Percentiles rank a stretch among this genome's conserved stretches.
Conservation (phyloP, 2,888 invertebrate species). For the Clivina fossor region DNA sequence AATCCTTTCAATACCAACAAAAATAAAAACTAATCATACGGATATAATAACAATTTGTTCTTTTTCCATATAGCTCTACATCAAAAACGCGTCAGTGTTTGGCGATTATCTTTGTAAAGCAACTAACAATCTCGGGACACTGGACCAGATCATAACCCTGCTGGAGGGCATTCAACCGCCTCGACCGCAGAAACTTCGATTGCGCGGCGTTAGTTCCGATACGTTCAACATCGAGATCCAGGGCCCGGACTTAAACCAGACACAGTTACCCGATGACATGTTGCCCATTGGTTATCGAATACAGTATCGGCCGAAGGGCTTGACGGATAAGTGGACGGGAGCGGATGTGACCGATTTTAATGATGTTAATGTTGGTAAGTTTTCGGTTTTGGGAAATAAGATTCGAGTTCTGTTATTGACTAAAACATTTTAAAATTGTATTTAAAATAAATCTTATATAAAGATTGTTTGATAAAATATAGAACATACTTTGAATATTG, state of each 20-base stretch:
- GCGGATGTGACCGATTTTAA: slow-evolving; percentile 24
- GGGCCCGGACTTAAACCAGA: slow-evolving; percentile 42
- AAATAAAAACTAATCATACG: too few species aligned
- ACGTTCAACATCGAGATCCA: slow-evolving; percentile 46
- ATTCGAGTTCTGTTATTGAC: too few species aligned
- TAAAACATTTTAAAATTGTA: too few species aligned
- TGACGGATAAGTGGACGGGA: slow-evolving; percentile 25
- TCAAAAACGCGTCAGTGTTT: slow-evolving; percentile 50
- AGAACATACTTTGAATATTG: too few species aligned
- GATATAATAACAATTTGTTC: too few species aligned
- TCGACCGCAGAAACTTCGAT: slow-evolving; percentile 50
- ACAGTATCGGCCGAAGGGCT: slow-evolving; percentile 42
- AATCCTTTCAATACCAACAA: too few species aligned
- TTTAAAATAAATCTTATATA: too few species aligned
- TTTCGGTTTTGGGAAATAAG: too few species aligned
- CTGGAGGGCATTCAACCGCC: slow-evolving; percentile 59
- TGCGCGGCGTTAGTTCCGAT: slow-evolving; percentile 44
- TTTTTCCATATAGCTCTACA: slow-evolving; percentile 45
- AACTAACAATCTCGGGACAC: slow-evolving; percentile 55
- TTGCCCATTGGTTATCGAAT: slow-evolving; percentile 46
- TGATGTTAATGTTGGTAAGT: slow-evolving; percentile 25
- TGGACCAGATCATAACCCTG: slow-evolving; percentile 56
- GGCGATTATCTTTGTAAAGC: slow-evolving; percentile 60
- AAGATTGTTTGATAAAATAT: too few species aligned
- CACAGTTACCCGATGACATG: slow-evolving; percentile 44